Evolutionary conservation across 2,113 vertebrate species (phyloP).

Genomic region (Lontra canadensis): DNA sequence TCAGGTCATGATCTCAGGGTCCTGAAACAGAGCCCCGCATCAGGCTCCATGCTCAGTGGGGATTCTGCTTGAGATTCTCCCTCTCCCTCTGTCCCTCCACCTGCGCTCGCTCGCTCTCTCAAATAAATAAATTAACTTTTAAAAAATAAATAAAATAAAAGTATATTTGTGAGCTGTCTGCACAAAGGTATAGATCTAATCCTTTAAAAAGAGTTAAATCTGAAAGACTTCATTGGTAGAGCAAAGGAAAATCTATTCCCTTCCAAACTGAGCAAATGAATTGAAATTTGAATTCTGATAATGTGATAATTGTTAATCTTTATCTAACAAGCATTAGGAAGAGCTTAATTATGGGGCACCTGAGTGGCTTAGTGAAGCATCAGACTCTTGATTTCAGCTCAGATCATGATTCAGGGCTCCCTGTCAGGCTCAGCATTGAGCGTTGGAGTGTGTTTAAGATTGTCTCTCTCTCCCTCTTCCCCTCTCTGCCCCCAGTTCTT

Average conservation of each 20-base stretch:
- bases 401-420: background rate
- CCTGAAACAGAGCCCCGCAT: background rate
- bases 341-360: background rate
- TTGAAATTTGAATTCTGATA: constrained; percentile 1
- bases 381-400: background rate
- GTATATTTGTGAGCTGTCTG: background rate
- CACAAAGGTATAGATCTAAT: constrained; percentile 15
- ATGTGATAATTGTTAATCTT: background rate
- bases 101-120: background rate
- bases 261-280: background rate
- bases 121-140: background rate
- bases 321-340: background rate
- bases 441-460: background rate
- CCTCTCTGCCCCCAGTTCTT: background rate
- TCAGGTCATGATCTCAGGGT: background rate
- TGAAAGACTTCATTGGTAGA: background rate
- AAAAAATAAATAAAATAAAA: background rate
- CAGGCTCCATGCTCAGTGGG: background rate
- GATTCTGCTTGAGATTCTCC: background rate
- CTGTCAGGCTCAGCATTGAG: background rate
- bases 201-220: background rate
- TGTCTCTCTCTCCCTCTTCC: background rate
- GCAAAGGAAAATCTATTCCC: background rate
- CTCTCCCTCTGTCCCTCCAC: background rate
- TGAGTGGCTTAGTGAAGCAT: background rate